Conservation (phyloP, 1,140 invertebrate species). For the Bombyx mandarina region DNA sequence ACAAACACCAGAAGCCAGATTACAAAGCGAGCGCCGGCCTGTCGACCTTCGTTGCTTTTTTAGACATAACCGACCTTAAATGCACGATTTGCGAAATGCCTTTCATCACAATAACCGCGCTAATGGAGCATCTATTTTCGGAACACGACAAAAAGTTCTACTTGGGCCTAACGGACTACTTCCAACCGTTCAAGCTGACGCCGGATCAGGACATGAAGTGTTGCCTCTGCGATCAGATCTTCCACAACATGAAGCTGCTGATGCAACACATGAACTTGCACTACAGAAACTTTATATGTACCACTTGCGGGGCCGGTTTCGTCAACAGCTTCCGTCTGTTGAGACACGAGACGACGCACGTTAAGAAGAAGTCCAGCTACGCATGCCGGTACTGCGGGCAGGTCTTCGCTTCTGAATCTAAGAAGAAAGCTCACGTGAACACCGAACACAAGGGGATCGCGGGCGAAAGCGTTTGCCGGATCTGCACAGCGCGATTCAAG, state of each 20-base stretch:
- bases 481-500: conserved; percentile 56
- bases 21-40: conserved; percentile 53
- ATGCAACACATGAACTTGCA: conserved; percentile 63
- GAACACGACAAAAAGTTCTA: conserved; percentile 53
- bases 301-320: conserved; percentile 52
- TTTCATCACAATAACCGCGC: conserved; percentile 32
- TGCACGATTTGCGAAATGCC: conserved; percentile 44
- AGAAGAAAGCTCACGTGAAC: conserved; percentile 56
- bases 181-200: conserved; percentile 53
- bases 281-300: conserved; percentile 59
- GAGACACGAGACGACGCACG: conserved; percentile 52
- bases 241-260: conserved; percentile 57
- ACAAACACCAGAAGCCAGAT: conserved; percentile 43
- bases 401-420: conserved; percentile 50
- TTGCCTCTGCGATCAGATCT: conserved; percentile 46
- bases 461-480: conserved; percentile 56
- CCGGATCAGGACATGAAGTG: conserved; percentile 51
- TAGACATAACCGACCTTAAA: conserved; percentile 57
- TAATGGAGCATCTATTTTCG: conserved; percentile 48
- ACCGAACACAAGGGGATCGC: conserved; percentile 58
- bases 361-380: conserved; percentile 48
- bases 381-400: conserved; percentile 46
- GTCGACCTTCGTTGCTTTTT: conserved; percentile 49
- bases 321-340: conserved; percentile 54
- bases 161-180: conserved; percentile 45